A percentile compares a stretch with the other conserved stretches of the same genome.
Evolutionary conservation across 2,797 vertebrate genomes (phyloP).

Genomic region (Argentina silus): DNA sequence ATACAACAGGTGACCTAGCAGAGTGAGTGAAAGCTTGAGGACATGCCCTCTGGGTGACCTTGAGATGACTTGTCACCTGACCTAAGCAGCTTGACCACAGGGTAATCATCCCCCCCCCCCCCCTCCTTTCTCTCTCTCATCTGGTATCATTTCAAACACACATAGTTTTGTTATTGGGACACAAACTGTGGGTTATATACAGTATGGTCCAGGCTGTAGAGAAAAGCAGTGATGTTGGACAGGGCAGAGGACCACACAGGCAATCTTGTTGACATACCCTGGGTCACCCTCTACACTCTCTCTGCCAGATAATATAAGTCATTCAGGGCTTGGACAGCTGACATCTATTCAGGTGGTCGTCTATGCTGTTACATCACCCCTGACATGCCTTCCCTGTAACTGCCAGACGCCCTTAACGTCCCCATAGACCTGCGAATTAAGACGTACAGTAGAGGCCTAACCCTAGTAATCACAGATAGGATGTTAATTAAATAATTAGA

Average conservation of each 20-base stretch:
- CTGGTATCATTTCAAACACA: too few species aligned
- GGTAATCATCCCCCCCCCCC: too few species aligned
- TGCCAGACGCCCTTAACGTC: background rate
- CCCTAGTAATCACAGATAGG: slow-evolving; percentile 20
- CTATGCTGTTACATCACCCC: background rate
- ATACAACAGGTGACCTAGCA: background rate
- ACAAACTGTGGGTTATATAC: background rate
- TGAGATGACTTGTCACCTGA: slow-evolving; percentile 42
- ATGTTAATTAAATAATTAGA: background rate
- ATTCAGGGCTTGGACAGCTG: background rate
- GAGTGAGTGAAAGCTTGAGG: slow-evolving; percentile 15
- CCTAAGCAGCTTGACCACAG: slow-evolving; percentile 29
- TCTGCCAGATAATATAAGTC: background rate
- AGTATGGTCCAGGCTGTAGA: background rate
- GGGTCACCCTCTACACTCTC: slow-evolving; percentile 24
- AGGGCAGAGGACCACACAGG: slow-evolving; percentile 14
- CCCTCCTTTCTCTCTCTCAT: too few species aligned
- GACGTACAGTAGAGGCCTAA: background rate
- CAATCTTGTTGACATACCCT: slow-evolving; percentile 28
- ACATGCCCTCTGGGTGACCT: slow-evolving; percentile 51
- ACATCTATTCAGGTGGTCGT: background rate
- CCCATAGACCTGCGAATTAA: background rate
- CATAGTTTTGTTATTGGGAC: too few species aligned
- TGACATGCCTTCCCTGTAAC: background rate
- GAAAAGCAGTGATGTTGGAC: slow-evolving; percentile 7